Evolutionary conservation across 2,888 invertebrate species (phyloP).

Genomic region (Pomacea canaliculata): DNA sequence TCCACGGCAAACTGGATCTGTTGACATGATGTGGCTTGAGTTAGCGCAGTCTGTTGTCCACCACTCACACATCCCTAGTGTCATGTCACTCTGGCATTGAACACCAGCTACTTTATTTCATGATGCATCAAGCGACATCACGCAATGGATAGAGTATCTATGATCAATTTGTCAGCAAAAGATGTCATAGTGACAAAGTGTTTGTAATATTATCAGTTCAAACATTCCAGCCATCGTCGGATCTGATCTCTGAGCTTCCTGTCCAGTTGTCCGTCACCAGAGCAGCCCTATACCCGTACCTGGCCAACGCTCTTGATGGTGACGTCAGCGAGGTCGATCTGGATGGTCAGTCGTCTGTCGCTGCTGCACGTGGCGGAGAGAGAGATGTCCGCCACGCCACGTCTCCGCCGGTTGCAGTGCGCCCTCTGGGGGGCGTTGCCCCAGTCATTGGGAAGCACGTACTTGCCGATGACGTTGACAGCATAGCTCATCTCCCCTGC

Average conservation of each 20-base stretch:
- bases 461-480: slow-evolving; percentile 56
- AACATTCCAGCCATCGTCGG: too few species aligned
- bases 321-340: slow-evolving; percentile 38
- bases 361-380: slow-evolving; percentile 38
- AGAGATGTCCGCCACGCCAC: slow-evolving; percentile 29
- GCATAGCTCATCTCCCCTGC: slow-evolving; percentile 50
- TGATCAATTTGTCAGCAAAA: too few species aligned
- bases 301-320: slow-evolving; percentile 32
- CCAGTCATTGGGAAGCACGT: slow-evolving; percentile 51
- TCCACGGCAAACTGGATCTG: slow-evolving; percentile 51
- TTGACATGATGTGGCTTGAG: not conserved
- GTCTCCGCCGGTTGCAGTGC: slow-evolving; percentile 37
- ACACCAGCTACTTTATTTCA: too few species aligned
- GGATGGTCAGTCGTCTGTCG: slow-evolving; percentile 35
- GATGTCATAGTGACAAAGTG: too few species aligned
- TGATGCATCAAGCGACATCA: too few species aligned
- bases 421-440: slow-evolving; percentile 41
- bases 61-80: too few species aligned
- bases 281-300: not conserved
- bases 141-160: too few species aligned
- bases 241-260: too few species aligned
- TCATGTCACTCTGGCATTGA: too few species aligned
- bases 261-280: too few species aligned
- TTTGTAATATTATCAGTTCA: too few species aligned
- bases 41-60: too few species aligned